Conservation (phyloP, 2,797 vertebrate genomes). For the Coendou prehensilis region DNA sequence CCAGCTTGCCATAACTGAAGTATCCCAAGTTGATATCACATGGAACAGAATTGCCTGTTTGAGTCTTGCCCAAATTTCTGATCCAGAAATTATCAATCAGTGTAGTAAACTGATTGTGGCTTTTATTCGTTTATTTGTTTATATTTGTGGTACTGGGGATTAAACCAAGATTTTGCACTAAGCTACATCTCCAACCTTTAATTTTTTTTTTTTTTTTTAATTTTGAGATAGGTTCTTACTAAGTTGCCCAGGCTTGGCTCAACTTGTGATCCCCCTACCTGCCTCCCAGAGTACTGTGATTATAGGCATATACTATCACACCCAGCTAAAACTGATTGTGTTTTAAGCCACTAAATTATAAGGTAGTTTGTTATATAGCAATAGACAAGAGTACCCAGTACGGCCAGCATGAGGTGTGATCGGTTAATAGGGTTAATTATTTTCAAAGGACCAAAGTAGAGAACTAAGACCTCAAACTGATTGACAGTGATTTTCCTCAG, state of each 20-base stretch:
- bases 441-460: slow-evolving; percentile 46
- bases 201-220: neutral
- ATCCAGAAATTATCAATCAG: neutral
- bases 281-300: neutral
- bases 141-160: neutral
- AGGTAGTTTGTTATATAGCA: neutral
- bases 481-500: slow-evolving; percentile 11
- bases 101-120: neutral
- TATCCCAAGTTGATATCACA: neutral
- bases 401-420: neutral
- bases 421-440: slow-evolving; percentile 36
- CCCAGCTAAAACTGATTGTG: neutral
- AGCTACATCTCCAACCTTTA: neutral
- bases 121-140: neutral
- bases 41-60: neutral
- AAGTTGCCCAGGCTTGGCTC: neutral
- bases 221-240: neutral
- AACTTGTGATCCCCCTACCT: neutral
- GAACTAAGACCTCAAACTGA: neutral
- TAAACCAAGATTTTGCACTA: neutral
- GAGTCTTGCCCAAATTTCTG: neutral
- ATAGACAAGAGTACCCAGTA: slow-evolving; percentile 17
- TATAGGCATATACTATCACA: neutral
- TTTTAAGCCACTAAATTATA: neutral
- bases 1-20: neutral